These are phyloP conservation scores for Heliconius nattereri DNA, from an alignment of 1,140 invertebrate species.

Conservation along the genomic window DNA sequence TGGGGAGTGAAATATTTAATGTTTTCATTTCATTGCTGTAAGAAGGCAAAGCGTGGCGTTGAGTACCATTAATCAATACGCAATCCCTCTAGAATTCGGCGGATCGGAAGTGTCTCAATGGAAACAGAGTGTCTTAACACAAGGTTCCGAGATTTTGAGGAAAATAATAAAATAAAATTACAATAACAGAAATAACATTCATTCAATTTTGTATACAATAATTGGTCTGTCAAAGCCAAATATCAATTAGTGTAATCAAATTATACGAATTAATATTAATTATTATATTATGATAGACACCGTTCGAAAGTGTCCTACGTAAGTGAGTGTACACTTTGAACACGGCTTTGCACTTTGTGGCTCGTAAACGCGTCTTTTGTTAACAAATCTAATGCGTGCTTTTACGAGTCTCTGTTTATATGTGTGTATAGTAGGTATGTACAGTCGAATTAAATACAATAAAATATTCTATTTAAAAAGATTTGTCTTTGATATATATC, in stretches of 20 bases:
- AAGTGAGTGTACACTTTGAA: constrained; percentile 37
- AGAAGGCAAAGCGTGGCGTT: too few relatives aligned
- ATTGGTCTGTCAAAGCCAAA: not conserved
- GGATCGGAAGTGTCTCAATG: too few relatives aligned
- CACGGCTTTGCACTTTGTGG: constrained; percentile 64
- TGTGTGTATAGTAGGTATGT: not conserved
- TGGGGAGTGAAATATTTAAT: too few relatives aligned
- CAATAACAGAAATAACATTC: not conserved
- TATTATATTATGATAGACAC: not conserved
- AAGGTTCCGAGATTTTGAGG: too few relatives aligned
- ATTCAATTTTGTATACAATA: not conserved
- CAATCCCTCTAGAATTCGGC: too few relatives aligned
- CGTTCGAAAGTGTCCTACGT: constrained; percentile 18
- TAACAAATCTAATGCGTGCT: constrained; percentile 45
- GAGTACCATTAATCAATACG: too few relatives aligned
- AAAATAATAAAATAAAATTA: not conserved
- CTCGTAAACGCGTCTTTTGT: constrained; percentile 70
- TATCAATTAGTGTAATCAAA: not conserved
- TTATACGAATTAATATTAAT: not conserved
- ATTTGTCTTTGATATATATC: too few relatives aligned
- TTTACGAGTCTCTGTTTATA: not conserved
- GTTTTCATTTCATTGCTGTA: too few relatives aligned
- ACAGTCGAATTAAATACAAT: not conserved
- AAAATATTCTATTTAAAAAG: not conserved
- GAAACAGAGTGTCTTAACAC: too few relatives aligned